Conservation (phyloP, 2,113 vertebrate genomes). For the Microtus ochrogaster region DNA sequence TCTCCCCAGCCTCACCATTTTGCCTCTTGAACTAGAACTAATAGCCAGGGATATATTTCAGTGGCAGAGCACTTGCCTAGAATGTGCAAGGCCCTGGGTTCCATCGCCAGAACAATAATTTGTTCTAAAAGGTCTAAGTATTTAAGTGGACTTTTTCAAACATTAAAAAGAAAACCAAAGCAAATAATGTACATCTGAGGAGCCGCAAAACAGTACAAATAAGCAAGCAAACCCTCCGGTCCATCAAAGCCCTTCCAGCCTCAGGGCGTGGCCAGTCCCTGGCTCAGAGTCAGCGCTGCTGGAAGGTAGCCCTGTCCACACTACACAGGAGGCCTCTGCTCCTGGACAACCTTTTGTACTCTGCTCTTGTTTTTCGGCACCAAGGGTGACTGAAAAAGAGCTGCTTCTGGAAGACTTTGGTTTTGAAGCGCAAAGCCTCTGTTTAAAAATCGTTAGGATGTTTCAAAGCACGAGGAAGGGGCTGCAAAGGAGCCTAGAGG, state of each 20-base stretch:
- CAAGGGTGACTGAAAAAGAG: neutral
- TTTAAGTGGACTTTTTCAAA: neutral
- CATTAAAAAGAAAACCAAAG: neutral
- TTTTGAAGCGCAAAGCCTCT: slow-evolving; percentile 47
- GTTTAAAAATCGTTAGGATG: slow-evolving; percentile 14
- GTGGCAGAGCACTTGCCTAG: neutral
- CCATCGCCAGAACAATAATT: neutral
- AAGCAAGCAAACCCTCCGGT: neutral
- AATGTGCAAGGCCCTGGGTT: neutral
- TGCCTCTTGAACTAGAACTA: neutral
- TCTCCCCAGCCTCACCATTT: neutral
- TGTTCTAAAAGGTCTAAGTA: neutral
- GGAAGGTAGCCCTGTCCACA: rapidly evolving
- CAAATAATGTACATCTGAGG: neutral
- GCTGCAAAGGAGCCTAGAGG: neutral
- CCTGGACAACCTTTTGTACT: neutral
- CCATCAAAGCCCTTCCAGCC: neutral
- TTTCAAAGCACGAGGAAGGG: slow-evolving; percentile 25
- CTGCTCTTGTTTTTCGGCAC: too few species aligned
- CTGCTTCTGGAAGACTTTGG: neutral
- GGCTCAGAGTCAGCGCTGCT: neutral
- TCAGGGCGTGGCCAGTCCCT: neutral
- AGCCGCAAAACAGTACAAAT: neutral
- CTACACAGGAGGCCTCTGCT: neutral
- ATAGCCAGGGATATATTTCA: neutral